Conservation (phyloP, 1,140 invertebrate genomes). For the Rhopalosiphum padi region DNA sequence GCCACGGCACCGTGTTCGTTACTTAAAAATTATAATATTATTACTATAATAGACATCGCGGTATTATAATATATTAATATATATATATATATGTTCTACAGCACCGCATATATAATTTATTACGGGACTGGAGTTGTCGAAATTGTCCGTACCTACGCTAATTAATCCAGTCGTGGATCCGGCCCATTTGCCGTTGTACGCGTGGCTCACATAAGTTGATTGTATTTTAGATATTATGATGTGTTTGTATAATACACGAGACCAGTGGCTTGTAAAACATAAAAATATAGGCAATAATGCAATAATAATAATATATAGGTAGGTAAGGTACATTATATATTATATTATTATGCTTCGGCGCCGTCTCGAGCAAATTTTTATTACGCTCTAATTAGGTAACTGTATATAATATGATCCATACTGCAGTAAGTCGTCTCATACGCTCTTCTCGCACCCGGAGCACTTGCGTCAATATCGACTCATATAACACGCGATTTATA, state of each 20-base stretch:
- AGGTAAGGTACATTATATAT: not conserved
- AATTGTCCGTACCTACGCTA: not conserved
- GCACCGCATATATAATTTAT: not conserved
- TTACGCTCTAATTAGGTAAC: slow-evolving; percentile 23
- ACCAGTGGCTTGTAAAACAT: not conserved
- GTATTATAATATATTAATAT: not conserved
- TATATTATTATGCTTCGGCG: not conserved
- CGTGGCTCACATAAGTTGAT: not conserved
- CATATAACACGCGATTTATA: not conserved
- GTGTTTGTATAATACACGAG: not conserved
- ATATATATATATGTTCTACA: not conserved
- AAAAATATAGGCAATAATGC: not conserved
- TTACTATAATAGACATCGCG: not conserved
- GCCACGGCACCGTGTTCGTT: not conserved
- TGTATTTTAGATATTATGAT: not conserved
- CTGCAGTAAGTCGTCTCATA: not conserved
- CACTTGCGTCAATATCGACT: not conserved
- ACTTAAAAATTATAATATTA: not conserved
- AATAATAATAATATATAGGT: not conserved
- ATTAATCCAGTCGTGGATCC: not conserved
- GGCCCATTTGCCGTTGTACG: not conserved
- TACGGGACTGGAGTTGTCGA: not conserved
- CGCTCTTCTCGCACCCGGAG: not conserved
- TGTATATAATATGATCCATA: not conserved
- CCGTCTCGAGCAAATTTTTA: not conserved